A percentile compares a stretch with the other conserved stretches of the same genome.
phyloP scores from a whole-genome alignment of 2,888 invertebrate species.

The Erpobdella octoculata region DNA sequence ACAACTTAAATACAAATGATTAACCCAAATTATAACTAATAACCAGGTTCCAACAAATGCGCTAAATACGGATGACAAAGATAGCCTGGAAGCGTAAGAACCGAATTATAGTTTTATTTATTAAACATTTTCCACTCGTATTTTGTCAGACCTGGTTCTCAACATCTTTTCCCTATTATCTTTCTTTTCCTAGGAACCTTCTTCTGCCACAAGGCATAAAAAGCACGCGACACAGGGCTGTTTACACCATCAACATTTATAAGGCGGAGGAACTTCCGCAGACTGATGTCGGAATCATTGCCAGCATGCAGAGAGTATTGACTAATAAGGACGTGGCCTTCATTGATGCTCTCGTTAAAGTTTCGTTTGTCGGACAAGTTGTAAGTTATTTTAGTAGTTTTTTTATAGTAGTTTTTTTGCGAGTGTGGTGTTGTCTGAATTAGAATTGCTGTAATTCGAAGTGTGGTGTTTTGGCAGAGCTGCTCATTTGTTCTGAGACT shows the following conservation, averaged over 20 bases:
- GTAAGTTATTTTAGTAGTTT: too few relatives aligned
- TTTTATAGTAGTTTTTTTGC: too few relatives aligned
- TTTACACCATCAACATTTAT: constrained; percentile 36
- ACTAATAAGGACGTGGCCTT: constrained; percentile 34
- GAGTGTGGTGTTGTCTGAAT: too few relatives aligned
- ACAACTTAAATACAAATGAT: neutral
- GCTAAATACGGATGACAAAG: constrained; percentile 68
- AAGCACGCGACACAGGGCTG: constrained; percentile 37
- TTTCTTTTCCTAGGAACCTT: constrained; percentile 35
- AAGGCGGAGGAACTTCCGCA: constrained; percentile 39
- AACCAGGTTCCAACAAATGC: neutral
- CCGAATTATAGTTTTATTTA: neutral
- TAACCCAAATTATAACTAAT: neutral
- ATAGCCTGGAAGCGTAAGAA: constrained; percentile 78
- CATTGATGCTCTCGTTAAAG: constrained; percentile 38
- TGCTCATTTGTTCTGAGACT: too few relatives aligned
- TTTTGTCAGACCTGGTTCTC: too few relatives aligned
- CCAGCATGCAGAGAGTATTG: constrained; percentile 37
- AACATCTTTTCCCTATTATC: neutral
- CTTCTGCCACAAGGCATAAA: constrained; percentile 38
- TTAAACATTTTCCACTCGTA: neutral
- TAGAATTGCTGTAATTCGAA: too few relatives aligned
- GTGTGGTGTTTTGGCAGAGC: too few relatives aligned
- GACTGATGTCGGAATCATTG: constrained; percentile 38
- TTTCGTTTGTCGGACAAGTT: constrained; percentile 38